Evolutionary conservation across 1,140 invertebrate species (phyloP).

Genomic region (Cepaea nemoralis): DNA sequence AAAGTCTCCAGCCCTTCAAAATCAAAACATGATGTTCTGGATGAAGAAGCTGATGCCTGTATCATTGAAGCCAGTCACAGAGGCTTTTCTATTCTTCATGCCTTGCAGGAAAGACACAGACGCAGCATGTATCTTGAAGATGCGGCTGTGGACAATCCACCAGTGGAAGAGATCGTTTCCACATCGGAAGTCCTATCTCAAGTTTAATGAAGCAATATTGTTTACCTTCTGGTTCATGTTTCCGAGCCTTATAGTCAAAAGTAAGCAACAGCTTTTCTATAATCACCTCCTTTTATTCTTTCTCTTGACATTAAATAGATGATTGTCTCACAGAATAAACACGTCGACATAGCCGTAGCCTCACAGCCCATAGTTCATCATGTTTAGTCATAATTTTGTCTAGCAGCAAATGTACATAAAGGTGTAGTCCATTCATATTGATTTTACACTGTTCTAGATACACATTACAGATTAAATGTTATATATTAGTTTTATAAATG

Average conservation of each 20-base stretch:
- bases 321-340: too few relatives aligned
- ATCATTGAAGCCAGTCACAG: slow-evolving; percentile 33
- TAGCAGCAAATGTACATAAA: too few relatives aligned
- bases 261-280: too few relatives aligned
- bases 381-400: too few relatives aligned
- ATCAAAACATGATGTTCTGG: slow-evolving; percentile 19
- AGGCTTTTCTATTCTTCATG: slow-evolving; percentile 32
- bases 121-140: slow-evolving; percentile 38
- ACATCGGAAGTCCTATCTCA: slow-evolving; percentile 6
- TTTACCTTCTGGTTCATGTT: neutral
- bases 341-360: too few relatives aligned
- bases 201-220: neutral
- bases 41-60: slow-evolving; percentile 21
- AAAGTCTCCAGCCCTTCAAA: slow-evolving; percentile 4
- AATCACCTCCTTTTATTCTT: too few relatives aligned
- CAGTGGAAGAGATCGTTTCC: neutral
- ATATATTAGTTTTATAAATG: too few relatives aligned
- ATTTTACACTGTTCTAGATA: too few relatives aligned
- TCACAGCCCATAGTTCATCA: too few relatives aligned
- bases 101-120: slow-evolving; percentile 35
- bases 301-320: too few relatives aligned
- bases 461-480: too few relatives aligned
- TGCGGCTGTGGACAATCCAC: neutral
- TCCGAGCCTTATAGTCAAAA: neutral
- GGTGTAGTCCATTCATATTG: too few relatives aligned